Base-by-base conservation (phyloP, 2,888 invertebrate species). In the Tetragonula carbonaria region DNA sequence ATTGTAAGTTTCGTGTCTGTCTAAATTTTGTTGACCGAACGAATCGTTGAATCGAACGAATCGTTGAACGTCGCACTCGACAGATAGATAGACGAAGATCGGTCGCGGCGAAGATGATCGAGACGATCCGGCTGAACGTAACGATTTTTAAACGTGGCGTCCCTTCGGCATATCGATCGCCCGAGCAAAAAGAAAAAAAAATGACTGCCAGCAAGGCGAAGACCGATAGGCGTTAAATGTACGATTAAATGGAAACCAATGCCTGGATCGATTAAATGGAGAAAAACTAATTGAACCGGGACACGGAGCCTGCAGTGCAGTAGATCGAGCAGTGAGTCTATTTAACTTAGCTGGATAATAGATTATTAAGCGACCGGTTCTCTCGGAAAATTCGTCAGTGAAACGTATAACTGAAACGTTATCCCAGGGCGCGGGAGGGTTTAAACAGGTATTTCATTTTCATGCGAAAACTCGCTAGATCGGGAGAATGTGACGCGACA, bases 1-100 rank as follows among this genome's bases (percentile, higher is more conserved):
- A 93, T 93, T 92, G 92, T 92, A 91, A 93, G 92, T 92, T 90
- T 45, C 45, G 45, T 11, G 45, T 87, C 82, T 74, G 65, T 80
- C 72, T 45, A 45, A 45, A 45, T 45, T 76, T 78, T 66, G 63
- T 68, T 57, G 73, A 18, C 74, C 80, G 68, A n/a, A 33, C 33
- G 33, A 28, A 28, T 23, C 23, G 23, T 28, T 28, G 28, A 28
- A 28, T 23, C 80, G 68, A n/a, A 33, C 33, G 33, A 28, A 28
- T 28, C 28, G 28, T 28, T 83, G 57, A 51, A 53, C 71, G 68
- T 33, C 67, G 14, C 23, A 18, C 11, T 38, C n/a, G n/a, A 4
- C 18, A 13, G 45, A 28, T 21, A 16, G 62, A 28, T 5, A 70
- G 33, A 74, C 45, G 65, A n/a, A 62, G 66, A 33, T 57, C n/a